Percentiles rank a stretch among this genome's conserved stretches.
These are phyloP conservation scores for Ptyas mucosa DNA, from an alignment of 2,113 vertebrate species.

Conservation along the genomic window DNA sequence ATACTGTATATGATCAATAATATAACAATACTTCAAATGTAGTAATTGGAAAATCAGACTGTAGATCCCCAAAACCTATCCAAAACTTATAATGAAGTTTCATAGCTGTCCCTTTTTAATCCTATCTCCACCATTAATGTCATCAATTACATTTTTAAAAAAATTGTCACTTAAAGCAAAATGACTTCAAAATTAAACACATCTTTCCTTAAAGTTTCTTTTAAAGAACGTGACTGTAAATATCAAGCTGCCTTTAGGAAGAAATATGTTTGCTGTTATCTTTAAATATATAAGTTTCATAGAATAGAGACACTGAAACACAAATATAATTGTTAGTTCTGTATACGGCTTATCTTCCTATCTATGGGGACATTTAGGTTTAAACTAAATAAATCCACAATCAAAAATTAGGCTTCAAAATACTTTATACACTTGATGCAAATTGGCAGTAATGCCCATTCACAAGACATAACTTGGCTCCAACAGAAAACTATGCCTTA, in stretches of 20 bases:
- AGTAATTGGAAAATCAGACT: neutral
- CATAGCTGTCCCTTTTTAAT: neutral
- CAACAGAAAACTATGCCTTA: neutral
- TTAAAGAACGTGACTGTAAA: neutral
- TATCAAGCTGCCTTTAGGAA: neutral
- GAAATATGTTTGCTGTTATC: neutral
- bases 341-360: constrained; percentile 4
- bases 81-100: neutral
- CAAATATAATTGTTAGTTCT: neutral
- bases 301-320: neutral
- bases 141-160: neutral
- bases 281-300: neutral
- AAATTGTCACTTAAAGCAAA: neutral
- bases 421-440: neutral
- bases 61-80: neutral
- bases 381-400: constrained; percentile 1
- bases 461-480: neutral
- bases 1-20: neutral
- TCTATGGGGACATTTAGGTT: fast-evolving
- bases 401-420: neutral
- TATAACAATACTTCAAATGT: neutral
- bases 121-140: neutral
- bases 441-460: neutral
- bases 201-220: neutral
- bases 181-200: neutral